phyloP scores from a whole-genome alignment of 2,797 vertebrate genomes.

The Poeciliopsis turneri region DNA sequence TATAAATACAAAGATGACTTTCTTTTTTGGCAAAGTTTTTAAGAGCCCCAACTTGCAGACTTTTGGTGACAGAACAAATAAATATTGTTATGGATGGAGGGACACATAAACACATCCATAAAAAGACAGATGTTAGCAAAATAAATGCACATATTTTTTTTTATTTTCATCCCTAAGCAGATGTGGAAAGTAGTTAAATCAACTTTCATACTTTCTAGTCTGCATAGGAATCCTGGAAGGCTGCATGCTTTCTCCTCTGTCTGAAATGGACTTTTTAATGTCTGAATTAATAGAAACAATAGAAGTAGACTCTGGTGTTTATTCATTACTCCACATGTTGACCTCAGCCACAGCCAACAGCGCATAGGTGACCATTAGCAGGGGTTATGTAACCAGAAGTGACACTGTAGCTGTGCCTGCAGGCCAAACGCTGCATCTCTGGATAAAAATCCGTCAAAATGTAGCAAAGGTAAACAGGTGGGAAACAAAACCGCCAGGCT shows the following conservation, averaged over 20 bases:
- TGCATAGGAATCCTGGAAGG: background rate
- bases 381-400: conserved; percentile 59
- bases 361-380: conserved; percentile 49
- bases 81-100: background rate
- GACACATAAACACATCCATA: background rate
- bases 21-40: background rate
- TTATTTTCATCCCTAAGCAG: background rate
- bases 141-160: background rate
- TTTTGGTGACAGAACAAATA: background rate
- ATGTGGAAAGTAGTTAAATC: background rate
- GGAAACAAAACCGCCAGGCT: background rate
- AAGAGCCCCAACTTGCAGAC: too few species aligned
- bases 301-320: conserved; percentile 22
- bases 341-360: conserved; percentile 16
- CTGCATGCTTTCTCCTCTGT: background rate
- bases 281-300: conserved; percentile 19
- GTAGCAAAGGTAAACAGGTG: conserved; percentile 21
- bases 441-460: conserved; percentile 21
- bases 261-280: conserved; percentile 10
- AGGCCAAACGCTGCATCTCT: conserved; percentile 55
- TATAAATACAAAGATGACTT: too few species aligned
- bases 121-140: background rate
- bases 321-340: conserved; percentile 28
- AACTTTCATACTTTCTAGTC: background rate
- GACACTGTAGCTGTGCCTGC: conserved; percentile 52